Evolutionary conservation across 1,140 invertebrate genomes (phyloP), one percentile per base, ranked within the genome.

Genomic region (Eciton burchellii): DNA sequence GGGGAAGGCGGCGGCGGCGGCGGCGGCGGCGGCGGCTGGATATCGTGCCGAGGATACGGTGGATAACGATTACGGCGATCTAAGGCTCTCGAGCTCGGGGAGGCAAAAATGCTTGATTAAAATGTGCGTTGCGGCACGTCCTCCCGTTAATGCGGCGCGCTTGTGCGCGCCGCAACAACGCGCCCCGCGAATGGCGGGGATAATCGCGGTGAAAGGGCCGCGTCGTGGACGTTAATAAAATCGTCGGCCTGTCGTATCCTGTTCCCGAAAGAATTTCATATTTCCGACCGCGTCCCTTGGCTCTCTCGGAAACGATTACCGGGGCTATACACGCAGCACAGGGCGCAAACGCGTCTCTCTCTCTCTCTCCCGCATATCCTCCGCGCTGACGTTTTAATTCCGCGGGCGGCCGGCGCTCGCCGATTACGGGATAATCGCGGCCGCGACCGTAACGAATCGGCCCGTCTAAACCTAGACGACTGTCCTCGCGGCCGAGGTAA

Each of bases 371-470:
- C 73, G 65, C 73, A 76, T 52, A 63, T 76, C 73, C 59, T 43
- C 56, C 74, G 54, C 49, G 47, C 24, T 57, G 74, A 79, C 63
- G 74, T 56, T 79, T 79, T 79, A 79, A 79, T 79, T 70, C 49
- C 35, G n/a, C 63, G 54, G 6, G 35, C 49, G 49, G 66, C 74
- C 21, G 74, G n/a, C 52, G 68, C 68, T 68, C 74, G 74, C 74
- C 35, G 56, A 79, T 79, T n/a, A 63, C 74, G 74, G 56, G 74
- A 79, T 79, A 79, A 70, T 79, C 63, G 49, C 6, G 74, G 35
- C 49, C 49, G 74, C 74, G 63, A 35, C 63, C 63, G 74, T 79
- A 79, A 79, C 74, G 63, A 79, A 79, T 79, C 63, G 74, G n/a
- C 63, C 68, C 74, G 74, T 35, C 35, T 68, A 68, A 79, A 79